Evolutionary conservation across 2,797 vertebrate species (phyloP), one percentile per base, ranked within the genome.

Genomic region (Hippoglossus hippoglossus): DNA sequence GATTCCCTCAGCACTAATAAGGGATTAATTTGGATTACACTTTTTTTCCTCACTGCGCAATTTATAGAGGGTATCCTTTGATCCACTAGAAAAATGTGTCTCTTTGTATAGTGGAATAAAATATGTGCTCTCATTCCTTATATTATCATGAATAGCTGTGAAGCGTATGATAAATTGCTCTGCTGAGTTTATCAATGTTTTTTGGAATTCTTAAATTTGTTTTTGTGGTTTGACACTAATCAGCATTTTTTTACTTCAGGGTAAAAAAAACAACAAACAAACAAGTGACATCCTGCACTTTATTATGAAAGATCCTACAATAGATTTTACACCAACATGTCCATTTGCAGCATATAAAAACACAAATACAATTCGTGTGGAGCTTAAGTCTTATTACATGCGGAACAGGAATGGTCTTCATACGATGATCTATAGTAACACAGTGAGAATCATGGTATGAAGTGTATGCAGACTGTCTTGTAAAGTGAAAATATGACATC

Each of bases 1-100:
- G 24, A 19, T 66, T 79, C 44, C 21, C 11, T 53, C 39, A 62
- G 53, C 31, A 62, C 73, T 28, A 73, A 59, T 58, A 63, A 64
- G 18, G 7, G 60, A 64, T 65, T 25, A n/a, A 15, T 34, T 49
- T 65, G 11, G 19, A 11, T 12, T 31, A 31, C 28, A 28, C 63
- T 51, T 66, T 73, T 73, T 6, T 60, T 53, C 34, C 36, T 58
- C 36, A 18, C 21, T 44, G 34, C 46, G 49, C 54, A 77, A 63
- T 49, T 36, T 25, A 19, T n/a, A 5, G 19, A 61, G 12, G 25
- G 1, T 44, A 25, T 60, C 13, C 16, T 31, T 69, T 59, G 21
- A 62, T 44, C 59, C 41, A 41, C 31, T 19, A 5, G 11, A 52
- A 50, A 28, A 36, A 9, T 51, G 19, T 63, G 18, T 5, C 7